Evolutionary conservation across 2,888 invertebrate genomes (phyloP).

Genomic region (Eristalis arbustorum): DNA sequence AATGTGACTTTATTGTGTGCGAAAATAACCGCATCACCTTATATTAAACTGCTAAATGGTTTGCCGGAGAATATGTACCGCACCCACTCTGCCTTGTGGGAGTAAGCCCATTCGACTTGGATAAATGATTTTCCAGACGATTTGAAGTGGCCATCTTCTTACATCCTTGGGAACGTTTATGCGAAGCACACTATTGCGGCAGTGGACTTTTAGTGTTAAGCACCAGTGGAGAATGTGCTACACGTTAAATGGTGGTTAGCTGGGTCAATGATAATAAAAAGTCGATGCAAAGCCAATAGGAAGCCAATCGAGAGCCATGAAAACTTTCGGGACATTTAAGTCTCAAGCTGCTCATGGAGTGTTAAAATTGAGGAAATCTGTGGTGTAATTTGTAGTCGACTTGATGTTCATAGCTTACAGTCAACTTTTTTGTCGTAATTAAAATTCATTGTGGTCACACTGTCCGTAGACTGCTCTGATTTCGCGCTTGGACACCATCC

Average conservation of each 20-base stretch:
- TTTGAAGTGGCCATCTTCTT: constrained; percentile 22
- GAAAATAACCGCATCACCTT: constrained; percentile 65
- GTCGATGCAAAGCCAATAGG: not conserved
- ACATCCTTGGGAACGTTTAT: not conserved
- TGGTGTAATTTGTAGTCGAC: no score
- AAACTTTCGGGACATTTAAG: not conserved
- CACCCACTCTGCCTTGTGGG: not conserved
- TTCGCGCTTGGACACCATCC: no score
- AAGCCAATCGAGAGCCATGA: not conserved
- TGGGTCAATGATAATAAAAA: not conserved
- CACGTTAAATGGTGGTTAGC: constrained; percentile 14
- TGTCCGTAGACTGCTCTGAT: no score
- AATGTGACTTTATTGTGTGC: constrained; percentile 63
- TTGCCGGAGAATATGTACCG: constrained; percentile 10
- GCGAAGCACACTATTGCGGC: not conserved
- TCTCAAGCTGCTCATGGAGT: no score
- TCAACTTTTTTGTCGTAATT: no score
- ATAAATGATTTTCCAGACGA: constrained; percentile 42
- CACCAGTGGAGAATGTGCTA: constrained; percentile 27
- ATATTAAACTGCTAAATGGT: constrained; percentile 40
- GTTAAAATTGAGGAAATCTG: no score
- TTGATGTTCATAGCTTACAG: no score
- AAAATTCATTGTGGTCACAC: no score
- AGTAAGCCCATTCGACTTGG: not conserved
- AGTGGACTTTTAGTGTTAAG: constrained; percentile 18